Evolutionary conservation across 2,797 vertebrate species (phyloP).

Genomic region (Eulemur coronatus): DNA sequence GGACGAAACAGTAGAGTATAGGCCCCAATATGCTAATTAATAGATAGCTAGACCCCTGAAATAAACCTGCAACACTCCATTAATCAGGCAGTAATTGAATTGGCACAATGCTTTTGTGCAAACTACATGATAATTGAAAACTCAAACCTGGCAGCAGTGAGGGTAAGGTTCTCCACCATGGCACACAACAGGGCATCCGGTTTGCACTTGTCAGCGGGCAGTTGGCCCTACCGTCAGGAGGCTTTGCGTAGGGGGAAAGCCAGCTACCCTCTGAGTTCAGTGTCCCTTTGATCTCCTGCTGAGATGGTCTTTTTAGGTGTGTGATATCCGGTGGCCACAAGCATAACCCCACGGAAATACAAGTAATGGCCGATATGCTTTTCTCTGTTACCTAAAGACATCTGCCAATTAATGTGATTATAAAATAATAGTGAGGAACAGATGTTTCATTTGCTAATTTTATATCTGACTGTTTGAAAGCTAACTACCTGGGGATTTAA

Average conservation of each 20-base stretch:
- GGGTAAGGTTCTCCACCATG: conserved; percentile 66
- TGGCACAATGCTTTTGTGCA: conserved; percentile 86
- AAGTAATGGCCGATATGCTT: conserved; percentile 68
- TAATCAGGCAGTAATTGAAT: conserved; percentile 90
- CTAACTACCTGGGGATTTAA: conserved; percentile 82
- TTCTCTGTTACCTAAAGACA: conserved; percentile 83
- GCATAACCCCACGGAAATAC: conserved; percentile 69
- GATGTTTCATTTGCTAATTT: conserved; percentile 86
- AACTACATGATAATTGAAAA: conserved; percentile 85
- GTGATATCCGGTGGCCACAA: conserved; percentile 61
- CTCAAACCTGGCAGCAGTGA: conserved; percentile 78
- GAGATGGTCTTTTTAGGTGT: conserved; percentile 62
- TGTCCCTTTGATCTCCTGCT: conserved; percentile 38
- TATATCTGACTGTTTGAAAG: conserved; percentile 82
- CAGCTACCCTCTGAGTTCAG: not conserved
- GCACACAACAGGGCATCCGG: conserved; percentile 58
- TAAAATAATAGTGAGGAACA: conserved; percentile 86
- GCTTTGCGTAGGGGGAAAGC: conserved; percentile 44
- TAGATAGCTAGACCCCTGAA: conserved; percentile 88
- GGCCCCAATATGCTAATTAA: conserved; percentile 88
- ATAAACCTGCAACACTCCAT: conserved; percentile 89
- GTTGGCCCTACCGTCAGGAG: conserved; percentile 45
- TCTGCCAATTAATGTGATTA: conserved; percentile 86
- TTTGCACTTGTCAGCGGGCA: conserved; percentile 59
- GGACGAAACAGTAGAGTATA: conserved; percentile 86